Conservation (phyloP, 1,140 invertebrate genomes). For the Adelges cooleyi region DNA sequence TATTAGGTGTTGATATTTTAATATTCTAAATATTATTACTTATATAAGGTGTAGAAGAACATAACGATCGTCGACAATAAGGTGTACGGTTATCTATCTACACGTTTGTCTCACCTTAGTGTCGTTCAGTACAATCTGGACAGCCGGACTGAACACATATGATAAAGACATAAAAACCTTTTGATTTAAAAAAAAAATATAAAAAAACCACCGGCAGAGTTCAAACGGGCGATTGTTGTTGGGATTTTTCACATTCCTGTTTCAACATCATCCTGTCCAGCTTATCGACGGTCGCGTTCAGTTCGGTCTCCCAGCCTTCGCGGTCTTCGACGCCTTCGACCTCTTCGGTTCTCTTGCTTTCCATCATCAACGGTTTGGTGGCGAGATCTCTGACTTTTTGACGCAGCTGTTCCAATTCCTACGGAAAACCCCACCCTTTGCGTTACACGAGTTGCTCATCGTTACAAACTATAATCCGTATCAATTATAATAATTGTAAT, state of each 20-base stretch:
- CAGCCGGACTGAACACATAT: too few species aligned
- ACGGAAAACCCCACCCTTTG: too few species aligned
- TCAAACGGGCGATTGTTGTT: constrained; percentile 22
- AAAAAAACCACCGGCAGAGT: neutral
- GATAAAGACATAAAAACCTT: too few species aligned
- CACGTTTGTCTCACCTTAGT: neutral
- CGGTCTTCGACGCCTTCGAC: constrained; percentile 24
- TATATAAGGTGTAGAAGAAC: neutral
- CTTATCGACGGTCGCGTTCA: constrained; percentile 34
- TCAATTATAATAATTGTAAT: too few species aligned
- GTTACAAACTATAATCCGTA: too few species aligned
- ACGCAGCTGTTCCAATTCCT: constrained; percentile 35
- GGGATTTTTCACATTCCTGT: constrained; percentile 33
- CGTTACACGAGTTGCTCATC: too few species aligned
- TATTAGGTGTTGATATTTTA: too few species aligned
- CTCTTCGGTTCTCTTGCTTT: constrained; percentile 25
- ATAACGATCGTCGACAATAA: neutral
- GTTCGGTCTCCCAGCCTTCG: constrained; percentile 34
- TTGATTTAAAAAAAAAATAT: too few species aligned
- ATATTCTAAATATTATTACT: neutral
- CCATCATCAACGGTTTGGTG: constrained; percentile 29
- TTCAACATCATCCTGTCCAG: constrained; percentile 34
- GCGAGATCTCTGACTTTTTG: constrained; percentile 35
- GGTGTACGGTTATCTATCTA: neutral
- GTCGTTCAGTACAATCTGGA: too few species aligned